These are phyloP conservation scores for Saguinus oedipus DNA, from an alignment of 2,797 vertebrate species.

Conservation along the genomic window DNA sequence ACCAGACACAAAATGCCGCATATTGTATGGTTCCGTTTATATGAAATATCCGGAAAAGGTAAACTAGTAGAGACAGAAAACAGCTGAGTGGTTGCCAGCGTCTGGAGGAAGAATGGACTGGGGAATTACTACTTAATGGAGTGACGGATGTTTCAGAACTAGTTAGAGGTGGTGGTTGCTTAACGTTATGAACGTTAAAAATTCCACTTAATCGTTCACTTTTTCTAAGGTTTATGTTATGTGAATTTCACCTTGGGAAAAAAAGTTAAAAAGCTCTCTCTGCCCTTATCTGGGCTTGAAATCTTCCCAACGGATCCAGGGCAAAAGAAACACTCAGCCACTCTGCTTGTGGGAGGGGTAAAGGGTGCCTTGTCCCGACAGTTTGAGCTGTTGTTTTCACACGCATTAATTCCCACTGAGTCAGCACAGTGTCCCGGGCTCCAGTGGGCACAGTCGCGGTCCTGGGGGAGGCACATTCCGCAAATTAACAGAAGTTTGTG, in stretches of 20 bases:
- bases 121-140: not conserved
- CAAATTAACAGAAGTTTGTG: constrained; percentile 27
- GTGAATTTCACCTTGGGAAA: not conserved
- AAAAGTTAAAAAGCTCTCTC: not conserved
- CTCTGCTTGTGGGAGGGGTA: not conserved
- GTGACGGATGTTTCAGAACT: not conserved
- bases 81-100: not conserved
- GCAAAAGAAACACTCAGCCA: not conserved
- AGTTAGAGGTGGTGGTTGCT: not conserved
- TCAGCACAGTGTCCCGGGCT: not conserved
- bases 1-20: not conserved
- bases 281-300: not conserved
- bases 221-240: not conserved
- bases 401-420: not conserved
- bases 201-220: not conserved
- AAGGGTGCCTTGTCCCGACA: not conserved
- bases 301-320: not conserved
- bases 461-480: not conserved
- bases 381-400: not conserved
- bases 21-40: not conserved
- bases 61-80: constrained; percentile 1
- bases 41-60: not conserved
- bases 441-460: not conserved
- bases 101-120: no score
- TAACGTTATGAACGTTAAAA: not conserved